Conservation (phyloP, 2,888 invertebrate species). For the Rhorus exstirpatorius region DNA sequence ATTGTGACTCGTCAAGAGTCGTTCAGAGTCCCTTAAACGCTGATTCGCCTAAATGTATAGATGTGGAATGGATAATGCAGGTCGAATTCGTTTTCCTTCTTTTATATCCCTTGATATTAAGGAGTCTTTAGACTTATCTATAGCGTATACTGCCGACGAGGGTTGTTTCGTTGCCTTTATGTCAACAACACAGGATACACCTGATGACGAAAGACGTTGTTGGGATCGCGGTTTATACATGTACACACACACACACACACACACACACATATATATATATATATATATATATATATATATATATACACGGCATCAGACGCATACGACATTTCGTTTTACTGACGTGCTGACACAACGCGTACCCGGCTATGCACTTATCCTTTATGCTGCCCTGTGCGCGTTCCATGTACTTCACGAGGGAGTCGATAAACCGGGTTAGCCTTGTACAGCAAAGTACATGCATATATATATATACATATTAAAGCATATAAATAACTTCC, state of each 20-base stretch:
- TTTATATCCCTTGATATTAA: too few species aligned
- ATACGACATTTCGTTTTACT: slow-evolving; percentile 39
- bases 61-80: too few species aligned
- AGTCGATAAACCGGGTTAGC: slow-evolving; percentile 62
- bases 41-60: too few species aligned
- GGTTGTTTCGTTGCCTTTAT: slow-evolving; percentile 19
- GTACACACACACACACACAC: background rate
- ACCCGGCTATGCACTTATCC: slow-evolving; percentile 61
- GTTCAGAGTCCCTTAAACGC: too few species aligned
- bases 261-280: too few species aligned
- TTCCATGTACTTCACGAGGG: slow-evolving; percentile 46
- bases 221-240: slow-evolving; percentile 21
- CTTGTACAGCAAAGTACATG: slow-evolving; percentile 40
- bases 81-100: too few species aligned
- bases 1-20: too few species aligned
- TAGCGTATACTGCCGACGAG: too few species aligned
- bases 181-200: slow-evolving; percentile 14
- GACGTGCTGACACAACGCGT: slow-evolving; percentile 46
- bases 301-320: background rate
- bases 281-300: background rate
- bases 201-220: slow-evolving; percentile 27
- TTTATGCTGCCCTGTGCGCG: slow-evolving; percentile 26
- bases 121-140: too few species aligned
- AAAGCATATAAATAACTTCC: slow-evolving; percentile 10
- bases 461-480: slow-evolving; percentile 10